Evolutionary conservation across 2,113 vertebrate genomes (phyloP).

Genomic region (Cynocephalus volans): DNA sequence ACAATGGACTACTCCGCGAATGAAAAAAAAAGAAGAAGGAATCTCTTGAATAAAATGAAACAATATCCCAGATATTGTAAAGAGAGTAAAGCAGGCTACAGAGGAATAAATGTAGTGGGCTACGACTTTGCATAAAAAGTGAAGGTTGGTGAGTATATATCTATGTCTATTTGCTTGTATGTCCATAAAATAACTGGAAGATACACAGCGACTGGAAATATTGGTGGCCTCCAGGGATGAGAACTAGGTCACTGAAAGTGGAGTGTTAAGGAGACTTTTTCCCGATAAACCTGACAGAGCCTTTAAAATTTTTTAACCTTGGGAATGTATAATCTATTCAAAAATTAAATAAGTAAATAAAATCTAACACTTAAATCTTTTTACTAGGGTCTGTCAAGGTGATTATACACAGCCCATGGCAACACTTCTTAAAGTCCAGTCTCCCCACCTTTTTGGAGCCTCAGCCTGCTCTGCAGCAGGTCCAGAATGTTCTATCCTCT

Average conservation of each 20-base stretch:
- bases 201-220: background rate
- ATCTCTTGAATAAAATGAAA: conserved; percentile 12
- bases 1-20: background rate
- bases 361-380: background rate
- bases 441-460: background rate
- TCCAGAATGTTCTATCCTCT: background rate
- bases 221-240: background rate
- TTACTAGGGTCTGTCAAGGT: background rate
- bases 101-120: background rate
- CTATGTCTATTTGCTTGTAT: background rate
- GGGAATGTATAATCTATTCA: background rate
- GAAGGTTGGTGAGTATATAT: background rate
- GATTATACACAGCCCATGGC: background rate
- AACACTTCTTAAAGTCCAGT: background rate
- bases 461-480: background rate
- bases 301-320: background rate
- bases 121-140: background rate
- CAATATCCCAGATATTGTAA: background rate
- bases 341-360: conserved; percentile 30
- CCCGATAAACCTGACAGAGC: background rate
- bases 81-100: background rate
- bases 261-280: background rate
- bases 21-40: background rate
- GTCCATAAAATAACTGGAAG: background rate
- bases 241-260: background rate